These are phyloP conservation scores for Muntiacus reevesi DNA, from an alignment of 2,113 vertebrate species.

Conservation along the genomic window DNA sequence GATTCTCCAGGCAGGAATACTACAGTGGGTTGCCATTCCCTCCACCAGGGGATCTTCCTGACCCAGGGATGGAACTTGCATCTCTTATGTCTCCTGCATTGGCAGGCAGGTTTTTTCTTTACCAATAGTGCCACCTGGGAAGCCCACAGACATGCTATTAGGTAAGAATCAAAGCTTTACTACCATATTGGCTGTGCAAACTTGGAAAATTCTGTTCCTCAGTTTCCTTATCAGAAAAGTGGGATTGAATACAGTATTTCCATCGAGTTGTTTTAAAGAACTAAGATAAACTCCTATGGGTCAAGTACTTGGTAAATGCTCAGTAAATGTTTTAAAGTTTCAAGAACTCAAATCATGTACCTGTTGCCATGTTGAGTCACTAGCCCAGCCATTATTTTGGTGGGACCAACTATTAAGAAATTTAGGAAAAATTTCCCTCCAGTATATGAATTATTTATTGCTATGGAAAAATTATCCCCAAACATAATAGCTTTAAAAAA, in stretches of 20 bases:
- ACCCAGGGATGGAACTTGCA: not conserved
- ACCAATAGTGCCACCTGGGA: not conserved
- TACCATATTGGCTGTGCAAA: not conserved
- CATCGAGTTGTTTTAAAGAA: not conserved
- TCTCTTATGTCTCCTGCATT: not conserved
- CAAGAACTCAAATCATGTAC: not conserved
- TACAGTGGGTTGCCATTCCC: not conserved
- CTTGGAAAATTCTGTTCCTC: not conserved
- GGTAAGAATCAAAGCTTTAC: not conserved
- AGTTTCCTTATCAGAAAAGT: constrained; percentile 5
- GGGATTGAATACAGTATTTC: not conserved
- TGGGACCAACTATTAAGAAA: not conserved
- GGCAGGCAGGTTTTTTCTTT: not conserved
- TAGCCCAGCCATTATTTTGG: not conserved
- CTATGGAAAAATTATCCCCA: not conserved
- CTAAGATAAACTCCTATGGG: not conserved
- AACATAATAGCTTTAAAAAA: not conserved
- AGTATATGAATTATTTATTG: not conserved
- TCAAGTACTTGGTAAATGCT: not conserved
- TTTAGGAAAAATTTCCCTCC: not conserved
- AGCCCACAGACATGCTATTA: not conserved
- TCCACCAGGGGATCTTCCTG: not conserved
- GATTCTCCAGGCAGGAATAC: not conserved
- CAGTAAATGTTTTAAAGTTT: not conserved
- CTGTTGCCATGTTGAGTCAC: not conserved